phyloP scores from a whole-genome alignment of 2,797 vertebrate genomes.

The Paratrypauchen microcephalus region DNA sequence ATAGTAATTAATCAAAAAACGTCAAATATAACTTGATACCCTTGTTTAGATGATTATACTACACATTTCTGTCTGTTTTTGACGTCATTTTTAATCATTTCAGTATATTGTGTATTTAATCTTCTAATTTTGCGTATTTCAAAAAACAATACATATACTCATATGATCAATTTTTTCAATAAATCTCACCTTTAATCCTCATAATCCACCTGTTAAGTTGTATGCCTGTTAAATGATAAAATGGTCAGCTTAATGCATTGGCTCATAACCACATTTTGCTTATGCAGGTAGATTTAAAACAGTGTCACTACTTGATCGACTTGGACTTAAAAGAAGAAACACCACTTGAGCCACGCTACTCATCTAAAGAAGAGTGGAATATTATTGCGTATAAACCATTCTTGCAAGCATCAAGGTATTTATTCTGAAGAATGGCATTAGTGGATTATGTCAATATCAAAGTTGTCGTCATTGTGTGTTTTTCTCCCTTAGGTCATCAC shows the following conservation, averaged over 20 bases:
- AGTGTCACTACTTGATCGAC: constrained; percentile 96
- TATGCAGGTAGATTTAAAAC: constrained; percentile 87
- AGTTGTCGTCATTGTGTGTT: constrained; percentile 84
- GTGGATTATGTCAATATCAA: constrained; percentile 88
- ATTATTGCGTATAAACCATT: constrained; percentile 90
- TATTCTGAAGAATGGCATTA: not conserved
- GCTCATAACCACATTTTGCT: not conserved
- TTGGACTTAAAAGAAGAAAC: constrained; percentile 82
- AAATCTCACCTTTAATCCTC: too few relatives aligned
- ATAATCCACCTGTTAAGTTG: too few relatives aligned
- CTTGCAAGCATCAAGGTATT: constrained; percentile 89
- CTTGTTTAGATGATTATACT: too few relatives aligned
- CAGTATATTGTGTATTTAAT: too few relatives aligned
- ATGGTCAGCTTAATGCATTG: not conserved
- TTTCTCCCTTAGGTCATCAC: constrained; percentile 83
- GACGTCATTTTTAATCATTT: too few relatives aligned
- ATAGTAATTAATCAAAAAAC: too few relatives aligned
- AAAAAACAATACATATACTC: too few relatives aligned
- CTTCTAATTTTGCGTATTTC: too few relatives aligned
- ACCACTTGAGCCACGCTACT: constrained; percentile 85
- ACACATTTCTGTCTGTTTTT: too few relatives aligned
- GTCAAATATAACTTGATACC: too few relatives aligned
- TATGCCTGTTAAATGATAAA: not conserved
- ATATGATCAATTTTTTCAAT: too few relatives aligned
- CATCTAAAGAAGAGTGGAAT: constrained; percentile 89